A percentile compares a stretch with the other conserved stretches of the same genome.
Conservation (phyloP, 2,888 invertebrate species). For the Tetheella fluctuosa region DNA sequence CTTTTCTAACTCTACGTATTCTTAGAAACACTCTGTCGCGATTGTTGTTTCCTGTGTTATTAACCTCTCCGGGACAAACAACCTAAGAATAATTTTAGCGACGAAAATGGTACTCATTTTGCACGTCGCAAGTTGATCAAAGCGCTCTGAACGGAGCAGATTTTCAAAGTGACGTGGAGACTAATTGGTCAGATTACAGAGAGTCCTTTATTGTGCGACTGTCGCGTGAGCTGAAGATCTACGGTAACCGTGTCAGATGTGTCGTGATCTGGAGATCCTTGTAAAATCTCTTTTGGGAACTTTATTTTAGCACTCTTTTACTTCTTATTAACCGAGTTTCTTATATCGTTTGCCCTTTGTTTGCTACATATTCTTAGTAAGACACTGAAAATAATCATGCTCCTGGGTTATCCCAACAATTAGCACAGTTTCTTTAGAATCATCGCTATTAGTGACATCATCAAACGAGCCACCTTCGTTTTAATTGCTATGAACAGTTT, state of each 20-base stretch:
- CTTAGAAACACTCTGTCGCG: slow-evolving; percentile 52
- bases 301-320: neutral
- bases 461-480: slow-evolving; percentile 23
- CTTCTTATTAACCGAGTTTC: neutral
- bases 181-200: slow-evolving; percentile 75
- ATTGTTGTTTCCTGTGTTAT: slow-evolving; percentile 54
- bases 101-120: slow-evolving; percentile 69
- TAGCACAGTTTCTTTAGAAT: slow-evolving; percentile 25
- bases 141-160: slow-evolving; percentile 54
- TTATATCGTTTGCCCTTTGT: neutral
- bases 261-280: slow-evolving; percentile 17
- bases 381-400: slow-evolving; percentile 15
- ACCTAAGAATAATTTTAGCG: slow-evolving; percentile 61
- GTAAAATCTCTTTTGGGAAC: neutral
- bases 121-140: slow-evolving; percentile 68
- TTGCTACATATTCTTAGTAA: neutral
- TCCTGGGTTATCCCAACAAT: slow-evolving; percentile 46
- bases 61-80: slow-evolving; percentile 63
- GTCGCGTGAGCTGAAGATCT: slow-evolving; percentile 22
- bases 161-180: slow-evolving; percentile 66
- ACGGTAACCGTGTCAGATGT: slow-evolving; percentile 24
- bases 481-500: slow-evolving; percentile 38
- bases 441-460: slow-evolving; percentile 29
- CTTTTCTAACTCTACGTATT: slow-evolving; percentile 59
- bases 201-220: slow-evolving; percentile 41